A percentile compares a stretch with the other conserved stretches of the same genome.
These are phyloP conservation scores for Scomber scombrus DNA, from an alignment of 2,113 vertebrate species.

Conservation along the genomic window DNA sequence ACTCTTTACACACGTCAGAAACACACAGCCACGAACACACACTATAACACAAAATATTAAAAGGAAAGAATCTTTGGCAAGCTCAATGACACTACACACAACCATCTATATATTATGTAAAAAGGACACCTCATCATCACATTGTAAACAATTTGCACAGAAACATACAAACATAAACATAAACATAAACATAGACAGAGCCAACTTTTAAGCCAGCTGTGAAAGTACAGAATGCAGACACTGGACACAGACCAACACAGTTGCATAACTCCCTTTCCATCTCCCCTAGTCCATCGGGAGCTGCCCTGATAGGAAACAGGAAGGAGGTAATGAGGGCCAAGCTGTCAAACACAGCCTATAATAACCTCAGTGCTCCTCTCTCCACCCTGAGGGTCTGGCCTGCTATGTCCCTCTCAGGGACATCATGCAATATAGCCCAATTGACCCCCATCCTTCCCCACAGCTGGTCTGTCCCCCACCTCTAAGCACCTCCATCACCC, in stretches of 20 bases:
- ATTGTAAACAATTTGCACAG: background rate
- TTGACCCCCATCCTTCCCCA: constrained; percentile 46
- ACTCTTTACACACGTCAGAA: constrained; percentile 16
- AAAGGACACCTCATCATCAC: constrained; percentile 24
- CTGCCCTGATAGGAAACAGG: constrained; percentile 63
- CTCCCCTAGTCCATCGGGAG: constrained; percentile 56
- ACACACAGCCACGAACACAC: constrained; percentile 22
- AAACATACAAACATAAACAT: constrained; percentile 13
- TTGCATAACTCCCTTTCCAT: constrained; percentile 46
- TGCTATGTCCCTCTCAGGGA: constrained; percentile 33
- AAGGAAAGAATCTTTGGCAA: background rate
- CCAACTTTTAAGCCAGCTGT: constrained; percentile 17
- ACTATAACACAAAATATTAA: constrained; percentile 9
- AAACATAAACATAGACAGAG: too few species aligned
- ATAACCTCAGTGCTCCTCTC: constrained; percentile 15
- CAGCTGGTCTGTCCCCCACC: constrained; percentile 48
- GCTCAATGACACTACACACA: constrained; percentile 19
- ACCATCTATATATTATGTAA: background rate
- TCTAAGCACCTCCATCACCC: background rate
- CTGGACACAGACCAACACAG: constrained; percentile 20
- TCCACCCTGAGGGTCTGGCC: background rate
- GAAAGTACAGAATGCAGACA: constrained; percentile 36
- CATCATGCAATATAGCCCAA: constrained; percentile 36
- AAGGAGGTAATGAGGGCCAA: constrained; percentile 50
- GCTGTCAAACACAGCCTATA: constrained; percentile 33